Evolutionary conservation across 37 sponge, comb jelly and placozoan genomes (phyloP).

Genomic region (Agelas oroides): DNA sequence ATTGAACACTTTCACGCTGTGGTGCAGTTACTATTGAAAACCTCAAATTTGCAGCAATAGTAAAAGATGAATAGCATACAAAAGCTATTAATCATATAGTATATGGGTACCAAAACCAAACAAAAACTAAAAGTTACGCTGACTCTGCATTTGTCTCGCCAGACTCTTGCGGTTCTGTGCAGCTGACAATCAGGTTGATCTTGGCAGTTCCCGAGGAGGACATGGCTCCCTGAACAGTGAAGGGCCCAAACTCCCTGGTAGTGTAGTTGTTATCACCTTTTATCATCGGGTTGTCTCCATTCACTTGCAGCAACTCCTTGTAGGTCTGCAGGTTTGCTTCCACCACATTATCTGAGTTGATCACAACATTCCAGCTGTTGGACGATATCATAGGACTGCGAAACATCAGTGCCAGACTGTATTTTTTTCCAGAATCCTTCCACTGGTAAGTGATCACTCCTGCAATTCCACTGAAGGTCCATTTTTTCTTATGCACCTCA

Average conservation of each 20-base stretch:
- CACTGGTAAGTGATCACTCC: conserved; percentile 6
- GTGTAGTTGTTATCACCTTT: conserved; percentile 12
- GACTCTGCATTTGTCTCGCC: too few species aligned
- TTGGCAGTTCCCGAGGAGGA: conserved; percentile 18
- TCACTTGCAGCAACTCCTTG: not conserved
- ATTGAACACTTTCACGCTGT: too few species aligned
- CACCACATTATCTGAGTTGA: not conserved
- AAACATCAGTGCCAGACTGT: not conserved
- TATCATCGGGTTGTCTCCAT: not conserved
- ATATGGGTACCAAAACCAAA: too few species aligned
- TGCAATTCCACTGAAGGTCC: conserved; percentile 3
- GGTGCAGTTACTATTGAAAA: too few species aligned
- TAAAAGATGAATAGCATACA: too few species aligned
- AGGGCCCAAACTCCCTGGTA: not conserved
- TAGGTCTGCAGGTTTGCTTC: not conserved
- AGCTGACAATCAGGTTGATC: not conserved
- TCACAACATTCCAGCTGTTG: conserved; percentile 9
- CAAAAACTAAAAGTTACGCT: too few species aligned
- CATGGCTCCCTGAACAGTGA: not conserved
- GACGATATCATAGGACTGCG: not conserved
- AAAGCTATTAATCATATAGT: too few species aligned
- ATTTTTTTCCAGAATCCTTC: not conserved
- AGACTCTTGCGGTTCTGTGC: too few species aligned
- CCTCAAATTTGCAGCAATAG: too few species aligned
- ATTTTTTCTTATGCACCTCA: conserved; percentile 15